Base-by-base conservation (phyloP, 2,888 invertebrate genomes). In the Drosophila lutescens region DNA sequence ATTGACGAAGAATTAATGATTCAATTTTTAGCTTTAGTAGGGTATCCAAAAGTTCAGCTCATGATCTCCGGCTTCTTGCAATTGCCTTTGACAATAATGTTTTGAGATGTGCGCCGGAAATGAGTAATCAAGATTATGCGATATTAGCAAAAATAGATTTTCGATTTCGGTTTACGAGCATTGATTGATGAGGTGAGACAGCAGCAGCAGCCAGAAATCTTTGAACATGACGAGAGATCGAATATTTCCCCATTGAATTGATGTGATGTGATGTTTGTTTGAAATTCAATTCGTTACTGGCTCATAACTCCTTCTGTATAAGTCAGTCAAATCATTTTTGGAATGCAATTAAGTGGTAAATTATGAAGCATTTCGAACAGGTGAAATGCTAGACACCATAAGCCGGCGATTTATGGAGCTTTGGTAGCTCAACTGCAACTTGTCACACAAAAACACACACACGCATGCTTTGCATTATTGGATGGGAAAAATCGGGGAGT, bases 121-220 rank as follows among this genome's bases (percentile, higher is more conserved):
- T 85, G 86, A 86, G 80, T 87, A 86, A 85, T 85, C 86, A 85
- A 87, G 88, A 85, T 85, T 84, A 78, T 86, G 79, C 69, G 85
- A 86, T 83, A 86, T 83, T 83, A 81, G 83, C 83, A 73, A 84
- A 83, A 86, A 84, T 74, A 80, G 78, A 82, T 59, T 60, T 80
- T 86, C 77, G 86, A 84, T 81, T 86, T 83, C 84, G 38, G 77
- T 73, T 32, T 44, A 40, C 38, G 66, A 69, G 74, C 78, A 79
- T 69, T 82, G 82, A 83, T 83, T 79, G 83, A 83, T 86, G 83
- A 74, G 77, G 60, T 73, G 76, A 76, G 71, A 78, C 77, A 78
- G 74, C 77, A 77, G 74, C 77, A 77, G 74, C 80, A 77, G 80
- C 74, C 44, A 20, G 44, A 20, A 69, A 41, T 13, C 36, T 9